Conservation (phyloP, 2,113 vertebrate genomes). For the Ceyx margarethae region DNA sequence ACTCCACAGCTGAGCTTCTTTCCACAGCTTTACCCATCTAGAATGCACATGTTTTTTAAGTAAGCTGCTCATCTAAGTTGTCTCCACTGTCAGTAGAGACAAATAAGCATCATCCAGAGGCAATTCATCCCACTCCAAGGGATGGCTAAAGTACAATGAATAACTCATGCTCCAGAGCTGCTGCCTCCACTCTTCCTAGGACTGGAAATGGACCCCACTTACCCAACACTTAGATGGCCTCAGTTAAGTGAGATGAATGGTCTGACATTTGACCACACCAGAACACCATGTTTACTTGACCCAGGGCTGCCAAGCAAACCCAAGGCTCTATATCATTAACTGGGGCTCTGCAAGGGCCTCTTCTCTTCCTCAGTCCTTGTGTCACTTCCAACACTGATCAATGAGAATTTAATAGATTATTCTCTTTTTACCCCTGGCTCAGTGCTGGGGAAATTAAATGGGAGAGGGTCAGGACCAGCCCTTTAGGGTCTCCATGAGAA, state of each 20-base stretch:
- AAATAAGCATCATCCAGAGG: not conserved
- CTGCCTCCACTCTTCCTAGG: not conserved
- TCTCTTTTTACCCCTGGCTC: not conserved
- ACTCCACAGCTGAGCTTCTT: not conserved
- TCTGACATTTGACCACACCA: not conserved
- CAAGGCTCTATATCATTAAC: rapidly evolving
- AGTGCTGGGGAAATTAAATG: not conserved
- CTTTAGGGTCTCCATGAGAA: not conserved
- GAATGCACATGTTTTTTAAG: not conserved
- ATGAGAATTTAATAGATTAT: not conserved
- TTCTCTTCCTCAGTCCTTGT: not conserved
- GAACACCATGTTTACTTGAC: not conserved
- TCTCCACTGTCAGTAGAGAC: not conserved
- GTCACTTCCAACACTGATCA: not conserved
- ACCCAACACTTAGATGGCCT: not conserved
- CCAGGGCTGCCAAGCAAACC: not conserved
- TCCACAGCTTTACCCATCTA: not conserved
- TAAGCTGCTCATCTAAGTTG: not conserved
- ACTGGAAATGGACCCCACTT: not conserved
- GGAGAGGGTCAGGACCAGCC: not conserved
- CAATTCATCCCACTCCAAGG: not conserved
- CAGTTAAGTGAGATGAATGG: not conserved
- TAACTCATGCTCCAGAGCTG: not conserved
- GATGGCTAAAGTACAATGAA: not conserved
- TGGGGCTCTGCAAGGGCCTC: not conserved